Evolutionary conservation across 2,888 invertebrate genomes (phyloP), one percentile per base, ranked within the genome.

Genomic region (Torymus texanus): DNA sequence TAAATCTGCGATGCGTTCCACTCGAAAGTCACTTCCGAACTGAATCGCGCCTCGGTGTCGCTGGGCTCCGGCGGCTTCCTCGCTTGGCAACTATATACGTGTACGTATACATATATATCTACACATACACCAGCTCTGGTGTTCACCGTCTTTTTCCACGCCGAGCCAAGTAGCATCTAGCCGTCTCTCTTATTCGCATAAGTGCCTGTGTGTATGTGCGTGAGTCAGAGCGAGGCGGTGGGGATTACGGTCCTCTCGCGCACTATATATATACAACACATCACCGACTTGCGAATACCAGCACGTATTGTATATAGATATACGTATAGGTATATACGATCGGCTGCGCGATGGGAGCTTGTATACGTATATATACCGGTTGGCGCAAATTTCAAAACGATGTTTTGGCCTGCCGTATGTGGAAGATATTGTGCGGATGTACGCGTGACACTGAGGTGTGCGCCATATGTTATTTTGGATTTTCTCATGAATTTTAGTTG

Each of bases 11-110:
- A 58, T 21, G 29, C 63, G 63, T 58, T 24, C 62, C 8, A 24
- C 68, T 68, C 63, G 74, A 61, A 16, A 67, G 56, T 14, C 56
- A 59, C 63, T 74, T 58, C 14, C 58, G 58, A 61, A 78, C 78
- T 78, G 74, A 62, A 12, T 50, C 12, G 18, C n/a, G 16, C 18
- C 67, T 24, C 5, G 11, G 16, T 50, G 56, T 16, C 29, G 61
- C 73, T 29, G 16, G 16, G 41, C 41, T 18, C 14, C 56, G 11
- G 14, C 10, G 13, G 41, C 41, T 63, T n/a, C 13, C 29, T 63
- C 55, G 41, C 41, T 41, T 41, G 41, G 41, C 41, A 41, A 41
- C 41, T 41, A 8, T 41, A 41, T 41, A 8, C 10, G 10, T 41
- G 4, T 29, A 29, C 5, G 29, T 29, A 4, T 5, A 29, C 29